Conservation (phyloP, 2,113 vertebrate species). For the Otis tarda region DNA sequence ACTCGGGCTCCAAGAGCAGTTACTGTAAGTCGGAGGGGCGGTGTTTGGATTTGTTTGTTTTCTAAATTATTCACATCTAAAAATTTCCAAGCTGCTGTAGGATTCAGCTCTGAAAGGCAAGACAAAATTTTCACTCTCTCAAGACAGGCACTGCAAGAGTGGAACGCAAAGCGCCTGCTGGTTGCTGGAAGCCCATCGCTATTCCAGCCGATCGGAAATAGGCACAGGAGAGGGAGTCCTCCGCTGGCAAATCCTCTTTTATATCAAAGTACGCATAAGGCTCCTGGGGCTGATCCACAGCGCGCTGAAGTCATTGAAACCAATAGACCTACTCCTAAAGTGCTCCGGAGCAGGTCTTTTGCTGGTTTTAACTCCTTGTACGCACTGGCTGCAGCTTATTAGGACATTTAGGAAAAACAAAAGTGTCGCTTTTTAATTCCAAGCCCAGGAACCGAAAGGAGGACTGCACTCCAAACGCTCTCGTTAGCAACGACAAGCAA, state of each 20-base stretch:
- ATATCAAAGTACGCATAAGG: background rate
- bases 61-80: conserved; percentile 59
- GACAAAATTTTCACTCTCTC: background rate
- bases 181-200: background rate
- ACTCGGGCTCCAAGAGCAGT: conserved; percentile 61
- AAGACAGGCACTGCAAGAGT: background rate
- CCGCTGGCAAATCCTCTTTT: background rate
- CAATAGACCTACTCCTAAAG: background rate
- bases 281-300: background rate
- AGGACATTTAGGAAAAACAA: background rate
- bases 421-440: background rate
- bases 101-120: background rate
- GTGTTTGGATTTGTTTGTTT: conserved; percentile 28
- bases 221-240: background rate
- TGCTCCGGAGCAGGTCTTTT: background rate
- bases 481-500: background rate
- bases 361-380: rapidly evolving
- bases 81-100: conserved; percentile 44
- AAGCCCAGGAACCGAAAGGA: background rate
- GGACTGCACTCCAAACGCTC: background rate
- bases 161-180: rapidly evolving
- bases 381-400: background rate
- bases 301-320: background rate
- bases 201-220: background rate
- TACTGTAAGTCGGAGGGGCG: background rate